Base-by-base conservation (phyloP, 2,113 vertebrate species). In the Nycticorax nycticorax region DNA sequence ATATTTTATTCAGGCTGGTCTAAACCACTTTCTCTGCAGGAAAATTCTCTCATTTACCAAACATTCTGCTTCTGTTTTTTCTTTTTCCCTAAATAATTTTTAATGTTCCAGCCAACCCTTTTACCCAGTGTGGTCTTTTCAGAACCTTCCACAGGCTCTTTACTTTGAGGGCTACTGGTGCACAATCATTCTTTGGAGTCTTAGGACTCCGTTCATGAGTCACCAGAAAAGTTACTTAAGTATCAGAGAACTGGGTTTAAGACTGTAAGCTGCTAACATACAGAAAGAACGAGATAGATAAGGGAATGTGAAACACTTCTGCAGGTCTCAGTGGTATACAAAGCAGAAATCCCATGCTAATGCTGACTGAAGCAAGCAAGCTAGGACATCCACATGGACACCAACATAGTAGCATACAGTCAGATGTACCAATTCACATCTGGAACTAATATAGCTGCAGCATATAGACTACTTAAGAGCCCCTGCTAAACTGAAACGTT, bases 21-120 rank as follows among this genome's bases (percentile, higher is more conserved):
- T 43, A 95, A 92, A 93, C 56, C 56, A 87, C 78, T 85, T 92
- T 92, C n/a, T 82, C 60, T 39, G 14, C 56, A 60, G 43, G 67
- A 89, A 96, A 93, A 71, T 63, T 92, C 22, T 73, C n/a, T 81
- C 87, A 90, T 83, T 94, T 80, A 57, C 82, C 66, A 79, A 91
- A 37, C 1, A 85, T 76, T 89, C 33, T 84, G 26, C 27, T 96
- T 93, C 47, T 82, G 30, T 69, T 96, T 89, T 89, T 93, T 79
- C 41, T 89, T 93, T 67, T 91, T 83, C 64, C 27, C 64, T 85
- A 91, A 85, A 66, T 78, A 89, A 57, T 67, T 72, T 84, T 33
- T 82, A 75, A 30, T 67, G n/a, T 75, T 93, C 52, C 50, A 87
- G 43, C 22, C 27, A 63, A 67, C 3, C 1, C 2, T 64, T 71